Percentiles rank a stretch among this genome's conserved stretches.
These are phyloP conservation scores for Gandaritis pyraliata DNA, from an alignment of 2,888 invertebrate genomes.

Conservation along the genomic window DNA sequence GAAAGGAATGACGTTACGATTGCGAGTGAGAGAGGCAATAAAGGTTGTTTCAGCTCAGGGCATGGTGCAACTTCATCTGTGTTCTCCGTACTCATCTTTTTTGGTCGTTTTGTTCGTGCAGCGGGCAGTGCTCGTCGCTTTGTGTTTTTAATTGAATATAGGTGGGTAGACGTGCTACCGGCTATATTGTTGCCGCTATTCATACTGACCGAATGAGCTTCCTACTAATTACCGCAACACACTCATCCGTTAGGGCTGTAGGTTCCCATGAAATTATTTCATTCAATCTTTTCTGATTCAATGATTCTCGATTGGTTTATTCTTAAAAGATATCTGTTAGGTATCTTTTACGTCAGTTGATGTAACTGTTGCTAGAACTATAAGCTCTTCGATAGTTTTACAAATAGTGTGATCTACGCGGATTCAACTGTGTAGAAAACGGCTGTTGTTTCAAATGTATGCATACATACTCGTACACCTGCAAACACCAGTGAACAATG, in stretches of 20 bases:
- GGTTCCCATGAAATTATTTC: constrained; percentile 7
- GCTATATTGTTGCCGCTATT: constrained; percentile 70
- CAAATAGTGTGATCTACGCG: constrained; percentile 3
- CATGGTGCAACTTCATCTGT: constrained; percentile 35
- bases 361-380: background rate
- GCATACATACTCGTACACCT: too few species aligned
- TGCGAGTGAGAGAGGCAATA: constrained; percentile 46
- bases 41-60: constrained; percentile 43
- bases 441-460: constrained; percentile 11
- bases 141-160: constrained; percentile 74
- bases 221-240: constrained; percentile 70
- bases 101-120: constrained; percentile 47
- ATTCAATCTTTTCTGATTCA: constrained; percentile 18
- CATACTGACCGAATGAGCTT: constrained; percentile 71
- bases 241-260: constrained; percentile 58
- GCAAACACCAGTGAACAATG: constrained; percentile 15
- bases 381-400: constrained; percentile 11
- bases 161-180: constrained; percentile 64
- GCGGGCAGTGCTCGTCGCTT: constrained; percentile 52
- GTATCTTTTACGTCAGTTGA: background rate
- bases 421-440: constrained; percentile 8
- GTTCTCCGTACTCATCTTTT: constrained; percentile 40
- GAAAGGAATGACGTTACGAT: constrained; percentile 55
- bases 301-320: constrained; percentile 13
- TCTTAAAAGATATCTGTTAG: background rate